These are phyloP conservation scores for Mus musculus DNA, from an alignment of 2,113 vertebrate species.

Conservation along the genomic window GRCm39 chr10:30979501-30980000, in stretches of 20 bases:
- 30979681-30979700: neutral
- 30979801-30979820: neutral
- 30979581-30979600: neutral
- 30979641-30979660: neutral
- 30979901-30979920: neutral
- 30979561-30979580: neutral
- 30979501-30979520: constrained; percentile 15
- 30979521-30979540: neutral
- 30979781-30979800: neutral
- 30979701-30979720: neutral
- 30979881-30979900: neutral
- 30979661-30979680: neutral
- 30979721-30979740: constrained; percentile 32
- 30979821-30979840: neutral
- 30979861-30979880: fast-evolving
- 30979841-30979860: neutral
- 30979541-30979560: neutral
- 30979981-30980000: neutral
- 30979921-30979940: neutral
- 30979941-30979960: neutral
- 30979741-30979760: neutral
- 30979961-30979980: neutral
- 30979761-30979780: neutral
- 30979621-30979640: neutral
- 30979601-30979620: neutral